phyloP scores from a whole-genome alignment of 2,113 vertebrate species.

The Bostrychus sinensis region DNA sequence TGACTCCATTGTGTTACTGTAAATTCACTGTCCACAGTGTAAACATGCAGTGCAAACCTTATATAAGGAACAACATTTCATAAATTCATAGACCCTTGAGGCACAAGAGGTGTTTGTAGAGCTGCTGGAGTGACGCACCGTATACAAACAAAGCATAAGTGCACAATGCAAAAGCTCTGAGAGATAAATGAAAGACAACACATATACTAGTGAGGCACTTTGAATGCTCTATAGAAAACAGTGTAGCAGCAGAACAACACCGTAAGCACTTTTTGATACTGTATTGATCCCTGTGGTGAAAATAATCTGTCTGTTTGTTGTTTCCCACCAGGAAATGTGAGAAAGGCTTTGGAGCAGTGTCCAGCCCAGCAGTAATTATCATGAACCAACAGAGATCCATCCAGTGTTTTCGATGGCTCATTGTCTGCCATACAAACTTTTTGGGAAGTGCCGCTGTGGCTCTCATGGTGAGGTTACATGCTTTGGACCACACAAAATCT shows the following conservation, averaged over 20 bases:
- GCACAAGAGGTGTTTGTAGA: constrained; percentile 10
- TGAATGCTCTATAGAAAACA: background rate
- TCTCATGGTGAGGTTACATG: background rate
- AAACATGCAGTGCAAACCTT: constrained; percentile 9
- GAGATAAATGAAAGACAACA: background rate
- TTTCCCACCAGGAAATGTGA: constrained; percentile 42
- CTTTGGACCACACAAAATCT: background rate
- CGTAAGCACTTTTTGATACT: constrained; percentile 32
- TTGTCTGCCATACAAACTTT: background rate
- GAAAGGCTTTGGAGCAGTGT: constrained; percentile 31
- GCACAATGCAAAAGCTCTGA: background rate
- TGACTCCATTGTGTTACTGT: background rate
- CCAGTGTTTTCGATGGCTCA: background rate
- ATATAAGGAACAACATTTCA: background rate
- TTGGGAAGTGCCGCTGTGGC: background rate
- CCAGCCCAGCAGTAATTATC: constrained; percentile 8
- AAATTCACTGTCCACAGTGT: background rate
- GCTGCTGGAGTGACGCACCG: background rate
- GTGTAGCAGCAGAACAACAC: constrained; percentile 22
- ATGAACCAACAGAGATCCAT: background rate
- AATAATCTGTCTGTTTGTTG: constrained; percentile 41
- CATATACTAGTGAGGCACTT: background rate
- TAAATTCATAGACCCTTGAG: constrained; percentile 30
- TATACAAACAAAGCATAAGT: constrained; percentile 10
- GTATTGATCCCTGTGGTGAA: constrained; percentile 34